These are phyloP conservation scores for Adelognathus sp. DNA, from an alignment of 2,888 invertebrate genomes.

Conservation along the genomic window DNA sequence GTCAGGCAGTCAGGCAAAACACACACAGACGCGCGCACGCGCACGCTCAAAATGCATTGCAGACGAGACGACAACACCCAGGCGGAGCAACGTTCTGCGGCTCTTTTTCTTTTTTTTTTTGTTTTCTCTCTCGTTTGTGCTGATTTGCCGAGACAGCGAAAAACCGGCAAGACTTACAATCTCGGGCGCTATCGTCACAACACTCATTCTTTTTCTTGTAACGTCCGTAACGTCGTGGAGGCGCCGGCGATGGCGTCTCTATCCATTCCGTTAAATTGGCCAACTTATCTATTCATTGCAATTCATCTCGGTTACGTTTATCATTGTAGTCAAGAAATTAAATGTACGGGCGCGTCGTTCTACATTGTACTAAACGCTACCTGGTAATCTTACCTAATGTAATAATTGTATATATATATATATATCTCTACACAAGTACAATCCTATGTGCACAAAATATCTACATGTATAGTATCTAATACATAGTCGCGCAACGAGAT, in stretches of 20 bases:
- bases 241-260: conserved; percentile 72
- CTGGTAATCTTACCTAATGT: too few species aligned
- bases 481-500: too few species aligned
- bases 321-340: too few species aligned
- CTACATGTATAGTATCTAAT: too few species aligned
- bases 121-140: conserved; percentile 60
- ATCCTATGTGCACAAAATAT: too few species aligned
- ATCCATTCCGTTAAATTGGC: conserved; percentile 79
- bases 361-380: too few species aligned
- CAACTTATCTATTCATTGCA: conserved; percentile 74
- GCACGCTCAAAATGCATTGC: conserved; percentile 62
- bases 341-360: too few species aligned
- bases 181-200: conserved; percentile 80
- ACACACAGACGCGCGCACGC: conserved; percentile 69
- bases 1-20: conserved; percentile 76
- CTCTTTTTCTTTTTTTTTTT: conserved; percentile 63
- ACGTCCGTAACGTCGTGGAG: conserved; percentile 74
- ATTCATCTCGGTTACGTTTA: conserved; percentile 62
- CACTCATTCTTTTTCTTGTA: conserved; percentile 81
- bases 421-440: too few species aligned
- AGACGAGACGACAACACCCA: conserved; percentile 76
- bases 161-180: conserved; percentile 79
- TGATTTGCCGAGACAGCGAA: conserved; percentile 60
- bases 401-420: too few species aligned
- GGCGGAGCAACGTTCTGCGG: conserved; percentile 76